Evolutionary conservation across 2,113 vertebrate genomes (phyloP).

Genomic region (Microtus ochrogaster): DNA sequence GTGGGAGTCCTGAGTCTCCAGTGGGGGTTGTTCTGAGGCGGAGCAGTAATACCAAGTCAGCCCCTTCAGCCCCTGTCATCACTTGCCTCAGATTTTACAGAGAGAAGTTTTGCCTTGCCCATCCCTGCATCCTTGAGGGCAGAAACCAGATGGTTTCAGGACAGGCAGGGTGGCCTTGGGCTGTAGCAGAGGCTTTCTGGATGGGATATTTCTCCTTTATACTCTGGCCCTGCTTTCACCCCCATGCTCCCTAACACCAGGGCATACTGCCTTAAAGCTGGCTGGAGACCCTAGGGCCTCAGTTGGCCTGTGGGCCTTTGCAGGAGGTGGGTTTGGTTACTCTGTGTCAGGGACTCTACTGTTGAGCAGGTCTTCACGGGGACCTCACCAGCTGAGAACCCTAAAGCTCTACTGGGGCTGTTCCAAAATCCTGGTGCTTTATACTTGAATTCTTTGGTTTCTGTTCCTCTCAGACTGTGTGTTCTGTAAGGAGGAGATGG

Average conservation of each 20-base stretch:
- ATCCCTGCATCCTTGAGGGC: background rate
- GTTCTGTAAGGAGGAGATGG: background rate
- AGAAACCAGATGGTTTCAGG: background rate
- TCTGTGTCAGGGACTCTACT: background rate
- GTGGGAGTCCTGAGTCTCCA: accelerated
- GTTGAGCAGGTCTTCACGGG: background rate
- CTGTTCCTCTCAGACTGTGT: background rate
- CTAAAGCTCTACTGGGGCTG: background rate
- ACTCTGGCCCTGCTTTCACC: background rate
- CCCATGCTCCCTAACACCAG: background rate
- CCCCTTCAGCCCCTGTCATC: background rate
- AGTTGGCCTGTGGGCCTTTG: background rate
- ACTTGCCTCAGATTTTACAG: background rate
- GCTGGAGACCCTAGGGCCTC: background rate
- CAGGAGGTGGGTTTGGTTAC: background rate
- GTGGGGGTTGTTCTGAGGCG: background rate
- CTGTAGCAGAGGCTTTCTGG: background rate
- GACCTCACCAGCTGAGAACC: background rate
- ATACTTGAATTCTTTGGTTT: background rate
- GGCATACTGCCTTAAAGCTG: background rate
- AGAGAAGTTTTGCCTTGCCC: background rate
- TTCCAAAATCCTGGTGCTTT: background rate
- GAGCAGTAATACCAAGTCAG: background rate
- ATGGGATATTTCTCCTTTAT: background rate
- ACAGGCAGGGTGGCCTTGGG: background rate